These are phyloP conservation scores for Eupsittula cactorum DNA, from an alignment of 2,113 vertebrate genomes.

Conservation along the genomic window DNA sequence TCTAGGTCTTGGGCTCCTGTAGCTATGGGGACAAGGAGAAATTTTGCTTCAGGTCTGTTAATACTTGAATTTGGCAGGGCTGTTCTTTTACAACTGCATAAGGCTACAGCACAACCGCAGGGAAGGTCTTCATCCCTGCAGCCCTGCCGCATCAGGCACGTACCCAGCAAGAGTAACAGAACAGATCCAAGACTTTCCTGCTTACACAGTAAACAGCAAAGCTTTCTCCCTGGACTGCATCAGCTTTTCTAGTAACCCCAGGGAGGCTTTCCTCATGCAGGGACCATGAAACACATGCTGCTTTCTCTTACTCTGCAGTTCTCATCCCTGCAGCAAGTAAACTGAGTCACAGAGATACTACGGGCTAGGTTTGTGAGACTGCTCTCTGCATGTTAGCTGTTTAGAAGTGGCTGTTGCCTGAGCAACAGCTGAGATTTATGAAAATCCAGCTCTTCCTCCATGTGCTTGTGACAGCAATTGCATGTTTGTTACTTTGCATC, in stretches of 20 bases:
- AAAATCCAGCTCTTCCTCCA: conserved; percentile 32
- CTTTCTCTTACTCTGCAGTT: not conserved
- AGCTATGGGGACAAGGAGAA: not conserved
- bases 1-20: not conserved
- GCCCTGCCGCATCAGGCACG: not conserved
- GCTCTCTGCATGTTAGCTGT: not conserved
- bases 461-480: conserved; percentile 26
- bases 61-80: not conserved
- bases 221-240: not conserved
- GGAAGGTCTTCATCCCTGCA: not conserved
- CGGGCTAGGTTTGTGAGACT: not conserved
- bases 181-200: not conserved
- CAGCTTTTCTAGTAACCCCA: not conserved
- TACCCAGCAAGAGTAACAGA: no score
- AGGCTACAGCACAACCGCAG: not conserved
- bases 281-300: not conserved
- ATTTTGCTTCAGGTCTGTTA: not conserved
- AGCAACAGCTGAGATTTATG: conserved; percentile 28
- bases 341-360: conserved; percentile 7
- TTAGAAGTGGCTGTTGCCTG: conserved; percentile 27
- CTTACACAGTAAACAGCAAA: not conserved
- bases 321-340: not conserved
- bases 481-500: not conserved
- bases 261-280: not conserved
- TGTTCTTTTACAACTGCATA: not conserved